Evolutionary conservation across 2,113 vertebrate species (phyloP).

Genomic region (Lamprotornis superbus): DNA sequence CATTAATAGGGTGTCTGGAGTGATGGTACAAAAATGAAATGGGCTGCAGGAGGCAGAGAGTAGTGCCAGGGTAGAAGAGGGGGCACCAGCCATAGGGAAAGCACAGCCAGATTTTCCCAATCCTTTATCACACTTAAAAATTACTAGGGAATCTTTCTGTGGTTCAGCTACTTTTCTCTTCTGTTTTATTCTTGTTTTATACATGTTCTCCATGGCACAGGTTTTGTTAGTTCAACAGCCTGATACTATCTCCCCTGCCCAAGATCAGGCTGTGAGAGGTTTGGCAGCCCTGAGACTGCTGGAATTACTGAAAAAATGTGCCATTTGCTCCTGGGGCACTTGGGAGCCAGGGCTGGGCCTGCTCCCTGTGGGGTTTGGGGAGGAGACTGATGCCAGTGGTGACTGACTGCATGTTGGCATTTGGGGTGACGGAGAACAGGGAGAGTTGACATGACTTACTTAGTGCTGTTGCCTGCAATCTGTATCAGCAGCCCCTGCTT

Average conservation of each 20-base stretch:
- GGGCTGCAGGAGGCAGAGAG: neutral
- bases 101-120: neutral
- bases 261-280: neutral
- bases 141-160: neutral
- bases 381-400: neutral
- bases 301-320: neutral
- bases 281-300: neutral
- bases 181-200: neutral
- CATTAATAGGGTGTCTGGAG: neutral
- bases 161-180: neutral
- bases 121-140: neutral
- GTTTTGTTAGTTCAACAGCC: neutral
- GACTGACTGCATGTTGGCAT: neutral
- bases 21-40: neutral
- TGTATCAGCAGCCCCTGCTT: neutral
- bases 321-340: neutral
- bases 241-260: neutral
- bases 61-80: neutral
- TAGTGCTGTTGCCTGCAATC: neutral
- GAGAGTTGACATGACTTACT: neutral
- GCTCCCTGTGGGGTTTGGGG: neutral
- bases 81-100: accelerated
- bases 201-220: neutral
- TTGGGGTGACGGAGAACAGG: neutral
- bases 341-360: neutral